Base-by-base conservation (phyloP, 1,140 invertebrate species). In the Mactra quadrangularis region DNA sequence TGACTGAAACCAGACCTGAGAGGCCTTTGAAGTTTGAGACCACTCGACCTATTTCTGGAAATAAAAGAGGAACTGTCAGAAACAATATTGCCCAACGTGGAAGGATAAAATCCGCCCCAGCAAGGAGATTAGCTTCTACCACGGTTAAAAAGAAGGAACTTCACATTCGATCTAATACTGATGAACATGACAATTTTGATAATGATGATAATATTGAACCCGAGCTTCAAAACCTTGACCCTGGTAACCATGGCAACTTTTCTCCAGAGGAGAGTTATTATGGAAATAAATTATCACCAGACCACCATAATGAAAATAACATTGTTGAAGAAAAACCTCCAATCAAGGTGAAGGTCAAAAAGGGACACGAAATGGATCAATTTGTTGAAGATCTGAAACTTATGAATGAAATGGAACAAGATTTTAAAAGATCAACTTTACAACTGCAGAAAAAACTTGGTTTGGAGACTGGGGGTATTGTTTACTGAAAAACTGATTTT, bases 21-120 rank as follows among this genome's bases (percentile, higher is more conserved):
- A 74, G 79, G 27, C 79, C 79, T 13, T n/a, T 82, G 25, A 82
- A 74, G 57, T 82, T 74, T 55, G 79, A 82, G 45, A 82, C 79
- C 17, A 82, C 79, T 25, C 55, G 79, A 13, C 79, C 79, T 4
- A 33, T 72, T 25, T 81, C 77, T 50, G 66, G 66, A 1, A 68
- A 79, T 38, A 35, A 25, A 0, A 52, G 22, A 19, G 33, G 53
- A 2, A 53, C 64, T 47, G 50, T 19, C 2, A 68, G 60, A 31
- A 50, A 66, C 15, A 68, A 45, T 27, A 7, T 31, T 31, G 22
- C 25, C 41, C 9, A 22, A 1, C 15, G 52, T 19, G 64, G 64
- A 27, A 50, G 77, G 17, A 55, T 31, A 47, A 64, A 66, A n/a
- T 81, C 77, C 17, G 77, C 66, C 9, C 53, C 77, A n/a, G 19